Evolutionary conservation across 2,888 invertebrate species (phyloP).

Genomic region (Thereva nobilitata): DNA sequence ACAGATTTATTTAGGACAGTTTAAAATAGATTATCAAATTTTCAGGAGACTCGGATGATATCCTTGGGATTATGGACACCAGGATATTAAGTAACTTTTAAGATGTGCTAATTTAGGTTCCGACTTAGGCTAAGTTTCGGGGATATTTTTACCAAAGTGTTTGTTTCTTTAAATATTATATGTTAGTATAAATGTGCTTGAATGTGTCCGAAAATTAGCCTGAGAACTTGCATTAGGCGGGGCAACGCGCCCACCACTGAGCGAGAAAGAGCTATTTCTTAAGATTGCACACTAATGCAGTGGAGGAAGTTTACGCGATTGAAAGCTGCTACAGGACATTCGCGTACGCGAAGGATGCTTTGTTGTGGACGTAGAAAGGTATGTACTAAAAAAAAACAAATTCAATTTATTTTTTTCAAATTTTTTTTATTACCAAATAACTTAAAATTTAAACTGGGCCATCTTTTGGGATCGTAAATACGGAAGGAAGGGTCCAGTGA

Average conservation of each 20-base stretch:
- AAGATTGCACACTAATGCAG: slow-evolving; percentile 64
- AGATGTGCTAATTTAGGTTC: no score
- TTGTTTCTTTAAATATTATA: no score
- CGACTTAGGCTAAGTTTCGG: no score
- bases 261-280: slow-evolving; percentile 39
- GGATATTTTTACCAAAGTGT: no score
- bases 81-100: no score
- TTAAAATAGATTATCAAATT: no score
- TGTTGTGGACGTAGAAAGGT: slow-evolving; percentile 95
- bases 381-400: slow-evolving; percentile 51
- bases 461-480: no score
- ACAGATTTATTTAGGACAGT: no score
- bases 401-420: neutral
- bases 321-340: slow-evolving; percentile 74
- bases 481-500: no score
- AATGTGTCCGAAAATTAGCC: slow-evolving; percentile 39
- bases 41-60: no score
- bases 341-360: slow-evolving; percentile 85
- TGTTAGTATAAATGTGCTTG: slow-evolving; percentile 38
- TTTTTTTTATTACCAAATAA: neutral
- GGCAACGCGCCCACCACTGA: slow-evolving; percentile 38
- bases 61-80: no score
- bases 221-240: slow-evolving; percentile 39
- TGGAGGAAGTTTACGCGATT: slow-evolving; percentile 82
- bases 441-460: no score